A percentile compares a stretch with the other conserved stretches of the same genome.
These are phyloP conservation scores for Dysidea cf. avara DNA, from an alignment of 37 sponge, comb jelly and placozoan genomes.

Conservation along the genomic window DNA sequence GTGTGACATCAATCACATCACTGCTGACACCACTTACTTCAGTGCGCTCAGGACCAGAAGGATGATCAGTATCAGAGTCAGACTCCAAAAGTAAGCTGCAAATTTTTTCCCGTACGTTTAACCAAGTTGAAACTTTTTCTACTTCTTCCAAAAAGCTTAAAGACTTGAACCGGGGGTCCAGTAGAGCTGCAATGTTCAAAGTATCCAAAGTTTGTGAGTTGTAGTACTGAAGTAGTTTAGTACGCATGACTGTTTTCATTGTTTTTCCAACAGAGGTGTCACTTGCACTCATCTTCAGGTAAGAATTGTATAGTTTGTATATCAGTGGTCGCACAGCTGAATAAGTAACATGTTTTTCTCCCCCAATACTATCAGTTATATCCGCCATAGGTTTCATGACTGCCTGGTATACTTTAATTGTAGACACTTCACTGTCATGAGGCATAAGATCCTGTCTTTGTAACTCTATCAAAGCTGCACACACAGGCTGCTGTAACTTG, in stretches of 20 bases:
- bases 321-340: too few species aligned
- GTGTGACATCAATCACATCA: too few species aligned
- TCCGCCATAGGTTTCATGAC: constrained; percentile 37
- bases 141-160: not conserved
- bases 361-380: constrained; percentile 29
- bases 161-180: constrained; percentile 38
- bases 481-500: constrained; percentile 27
- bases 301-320: constrained; percentile 16
- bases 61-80: too few species aligned
- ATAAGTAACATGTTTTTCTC: constrained; percentile 32
- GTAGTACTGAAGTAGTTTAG: constrained; percentile 27
- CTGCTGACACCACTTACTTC: too few species aligned
- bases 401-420: constrained; percentile 7
- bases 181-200: constrained; percentile 17
- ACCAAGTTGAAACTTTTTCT: too few species aligned
- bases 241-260: constrained; percentile 16
- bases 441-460: constrained; percentile 12
- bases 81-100: too few species aligned
- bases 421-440: constrained; percentile 23
- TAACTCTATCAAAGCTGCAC: constrained; percentile 27
- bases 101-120: too few species aligned
- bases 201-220: not conserved
- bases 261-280: constrained; percentile 11
- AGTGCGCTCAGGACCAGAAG: too few species aligned
- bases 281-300: not conserved